These are phyloP conservation scores for Adelphocoris suturalis DNA, from an alignment of 2,888 invertebrate species.

Conservation along the genomic window DNA sequence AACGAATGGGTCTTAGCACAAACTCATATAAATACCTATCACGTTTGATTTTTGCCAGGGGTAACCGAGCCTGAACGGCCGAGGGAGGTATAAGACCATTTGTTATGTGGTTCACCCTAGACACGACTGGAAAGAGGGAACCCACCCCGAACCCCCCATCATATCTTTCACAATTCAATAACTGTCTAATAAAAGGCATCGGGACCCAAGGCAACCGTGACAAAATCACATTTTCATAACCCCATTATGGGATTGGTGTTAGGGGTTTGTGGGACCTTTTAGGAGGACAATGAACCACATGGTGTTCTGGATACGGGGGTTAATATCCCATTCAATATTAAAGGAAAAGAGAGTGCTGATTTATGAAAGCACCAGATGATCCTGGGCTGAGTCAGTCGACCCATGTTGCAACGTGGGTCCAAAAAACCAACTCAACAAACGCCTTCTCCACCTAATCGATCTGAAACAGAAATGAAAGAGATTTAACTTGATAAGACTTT, in stretches of 20 bases:
- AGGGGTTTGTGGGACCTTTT: background rate
- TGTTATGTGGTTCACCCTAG: slow-evolving; percentile 53
- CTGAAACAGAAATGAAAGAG: background rate
- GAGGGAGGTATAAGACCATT: slow-evolving; percentile 17
- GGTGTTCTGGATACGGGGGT: slow-evolving; percentile 47
- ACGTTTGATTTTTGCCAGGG: slow-evolving; percentile 56
- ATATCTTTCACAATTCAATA: slow-evolving; percentile 56
- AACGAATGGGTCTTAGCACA: slow-evolving; percentile 29
- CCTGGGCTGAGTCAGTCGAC: background rate
- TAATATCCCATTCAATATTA: slow-evolving; percentile 24
- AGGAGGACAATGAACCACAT: slow-evolving; percentile 25
- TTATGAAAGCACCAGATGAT: slow-evolving; percentile 40
- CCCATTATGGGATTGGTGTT: slow-evolving; percentile 63
- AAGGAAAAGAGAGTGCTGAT: slow-evolving; percentile 28
- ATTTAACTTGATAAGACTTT: background rate
- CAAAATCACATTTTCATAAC: slow-evolving; percentile 68
- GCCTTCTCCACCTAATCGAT: background rate
- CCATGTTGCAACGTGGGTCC: background rate
- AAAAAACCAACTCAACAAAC: background rate
- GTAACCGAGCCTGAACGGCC: slow-evolving; percentile 34
- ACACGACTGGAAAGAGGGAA: background rate
- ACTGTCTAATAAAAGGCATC: slow-evolving; percentile 67
- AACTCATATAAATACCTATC: slow-evolving; percentile 62
- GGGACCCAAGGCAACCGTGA: slow-evolving; percentile 55
- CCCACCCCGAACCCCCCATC: slow-evolving; percentile 20